Evolutionary conservation across 2,113 vertebrate species (phyloP), one percentile per base, ranked within the genome.

Genomic region (Sander vitreus): DNA sequence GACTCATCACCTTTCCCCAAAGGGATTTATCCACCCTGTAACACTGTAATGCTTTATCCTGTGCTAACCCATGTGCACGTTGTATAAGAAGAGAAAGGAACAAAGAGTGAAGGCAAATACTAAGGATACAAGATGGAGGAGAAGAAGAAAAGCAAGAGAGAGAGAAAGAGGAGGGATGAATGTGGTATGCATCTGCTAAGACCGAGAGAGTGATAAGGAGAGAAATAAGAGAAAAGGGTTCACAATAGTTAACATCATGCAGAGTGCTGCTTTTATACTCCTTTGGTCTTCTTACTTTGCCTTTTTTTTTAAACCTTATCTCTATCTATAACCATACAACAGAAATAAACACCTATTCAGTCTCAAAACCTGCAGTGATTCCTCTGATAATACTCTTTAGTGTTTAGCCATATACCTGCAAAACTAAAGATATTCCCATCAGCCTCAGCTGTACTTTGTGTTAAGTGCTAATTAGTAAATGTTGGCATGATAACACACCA

Each of bases 1-100:
- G 95, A 96, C 95, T 96, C 81, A 93, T 94, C 96, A 94, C 69
- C 91, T 96, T 94, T 85, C 82, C 30, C 66, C 91, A 93, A 90
- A 78, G 93, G 90, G 92, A 89, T 88, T 95, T 94, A 94, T 91
- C 90, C 88, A 58, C 73, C 70, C 54, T 77, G 76, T 73, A 87
- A 88, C 90, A 84, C 89, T 74, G 85, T 94, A 94, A 95, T 86
- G 87, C 93, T 90, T 90, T 90, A 89, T 90, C 91, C 87, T 63
- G 50, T 23, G 80, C 85, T 83, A 53, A 79, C 84, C 78, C 86
- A 83, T 57, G 68, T 86, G 74, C 27, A 59, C 15, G 5, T 15
- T 50, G 78, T 18, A 15, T 45, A 25, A 55, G 62, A 27, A 12
- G 4, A 64, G 19, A 19, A 14, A 51, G 39, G 9, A 66, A 79